Base-by-base conservation (phyloP, 2,888 invertebrate genomes). In the Adelognathus sp. region DNA sequence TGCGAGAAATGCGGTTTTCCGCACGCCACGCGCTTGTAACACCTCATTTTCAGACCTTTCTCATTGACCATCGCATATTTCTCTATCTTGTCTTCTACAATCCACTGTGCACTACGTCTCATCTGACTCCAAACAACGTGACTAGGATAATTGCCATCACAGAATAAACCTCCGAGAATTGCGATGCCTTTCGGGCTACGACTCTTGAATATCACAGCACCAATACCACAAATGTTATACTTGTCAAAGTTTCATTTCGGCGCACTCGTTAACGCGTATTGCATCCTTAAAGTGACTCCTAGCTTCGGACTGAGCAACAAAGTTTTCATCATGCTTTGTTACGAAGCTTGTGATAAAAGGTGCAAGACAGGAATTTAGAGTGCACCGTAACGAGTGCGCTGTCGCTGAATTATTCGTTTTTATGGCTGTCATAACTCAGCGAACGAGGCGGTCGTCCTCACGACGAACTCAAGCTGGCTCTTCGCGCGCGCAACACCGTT, bases 381-480 rank as follows among this genome's bases (percentile, higher is more conserved):
- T 27, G 24, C 39, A n/a, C 4, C 9, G 27, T n/a, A 63, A 63
- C 16, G 46, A n/a, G 31, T 69, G n/a, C 44, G 31, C n/a, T 5
- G 29, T 70, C 21, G 46, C 14, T 70, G 56, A 76, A 63, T 58
- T 46, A 70, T 70, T 69, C 33, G 21, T 21, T 76, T 76, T 58
- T 58, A 70, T 16, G 46, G 27, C 24, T 33, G 36, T 33, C 56
- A 58, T 70, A 70, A 76, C 16, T 70, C 63, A 58, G 18, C 33
- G 36, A 33, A 39, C 18, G 70, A 75, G 24, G 33, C 33, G 56
- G 21, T 58, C 58, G 46, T 63, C 36, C 54, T 61, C 63, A 16
- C 54, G 36, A 21, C 36, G 7, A 36, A 5, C 56, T 9, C 21
- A 14, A 70, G 21, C 56, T 63, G 63, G 18, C n/a, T 70, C 7